Evolutionary conservation across 2,797 vertebrate species (phyloP).

Genomic region (Australoheros facetus): DNA sequence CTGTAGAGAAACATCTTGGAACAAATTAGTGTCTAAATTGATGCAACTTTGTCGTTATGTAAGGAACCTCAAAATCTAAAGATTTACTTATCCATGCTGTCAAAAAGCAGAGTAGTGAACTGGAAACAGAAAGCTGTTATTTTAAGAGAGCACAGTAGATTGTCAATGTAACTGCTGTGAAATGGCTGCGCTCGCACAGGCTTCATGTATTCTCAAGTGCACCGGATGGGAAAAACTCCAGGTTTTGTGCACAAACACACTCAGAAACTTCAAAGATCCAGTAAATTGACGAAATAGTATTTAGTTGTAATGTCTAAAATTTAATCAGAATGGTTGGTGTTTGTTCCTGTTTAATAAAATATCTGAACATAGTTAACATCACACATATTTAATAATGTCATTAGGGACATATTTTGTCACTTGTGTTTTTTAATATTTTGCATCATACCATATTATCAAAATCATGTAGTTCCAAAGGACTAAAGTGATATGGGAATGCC

Average conservation of each 20-base stretch:
- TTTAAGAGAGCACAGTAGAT: background rate
- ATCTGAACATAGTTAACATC: background rate
- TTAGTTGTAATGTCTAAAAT: background rate
- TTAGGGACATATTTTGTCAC: background rate
- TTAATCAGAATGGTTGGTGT: background rate
- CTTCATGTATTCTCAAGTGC: background rate
- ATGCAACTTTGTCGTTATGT: constrained; percentile 20
- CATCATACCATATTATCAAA: background rate
- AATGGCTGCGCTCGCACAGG: background rate
- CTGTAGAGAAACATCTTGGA: constrained; percentile 5
- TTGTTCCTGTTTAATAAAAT: background rate
- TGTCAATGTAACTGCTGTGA: background rate
- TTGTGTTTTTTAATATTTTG: background rate
- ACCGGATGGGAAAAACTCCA: background rate
- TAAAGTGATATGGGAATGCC: background rate
- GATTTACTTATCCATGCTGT: constrained; percentile 18
- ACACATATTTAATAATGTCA: background rate
- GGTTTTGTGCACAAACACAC: background rate
- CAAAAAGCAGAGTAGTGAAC: background rate
- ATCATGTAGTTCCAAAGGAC: background rate
- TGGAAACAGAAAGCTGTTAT: constrained; percentile 18
- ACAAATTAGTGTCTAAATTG: constrained; percentile 33
- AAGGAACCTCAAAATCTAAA: constrained; percentile 25
- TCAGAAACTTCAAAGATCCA: background rate
- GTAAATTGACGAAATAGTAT: too few species aligned